Evolutionary conservation across 2,888 invertebrate species (phyloP).

Genomic region (Tetrapedia diversipes): DNA sequence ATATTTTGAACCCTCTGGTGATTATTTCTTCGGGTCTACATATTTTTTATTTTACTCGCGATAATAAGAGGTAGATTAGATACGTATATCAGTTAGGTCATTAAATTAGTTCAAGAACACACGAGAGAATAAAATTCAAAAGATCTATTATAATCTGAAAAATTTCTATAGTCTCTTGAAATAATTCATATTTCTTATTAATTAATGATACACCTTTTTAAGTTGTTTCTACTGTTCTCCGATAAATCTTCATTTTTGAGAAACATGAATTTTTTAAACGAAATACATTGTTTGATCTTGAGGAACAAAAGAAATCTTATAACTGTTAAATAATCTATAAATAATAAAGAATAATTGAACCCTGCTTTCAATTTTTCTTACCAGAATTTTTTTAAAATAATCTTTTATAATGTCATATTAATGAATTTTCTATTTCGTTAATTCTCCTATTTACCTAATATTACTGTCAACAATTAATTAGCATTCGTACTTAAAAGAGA

Average conservation of each 20-base stretch:
- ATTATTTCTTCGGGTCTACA: no score
- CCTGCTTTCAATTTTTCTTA: neutral
- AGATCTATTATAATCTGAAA: no score
- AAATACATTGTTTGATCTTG: neutral
- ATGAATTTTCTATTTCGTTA: no score
- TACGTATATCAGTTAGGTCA: slow-evolving; percentile 4
- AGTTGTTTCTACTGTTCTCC: neutral
- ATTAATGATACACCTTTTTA: neutral
- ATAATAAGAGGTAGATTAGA: slow-evolving; percentile 21
- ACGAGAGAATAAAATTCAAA: neutral
- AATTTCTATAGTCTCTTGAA: no score
- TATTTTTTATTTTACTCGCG: no score
- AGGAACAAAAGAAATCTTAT: neutral
- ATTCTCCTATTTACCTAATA: no score
- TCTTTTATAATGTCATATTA: no score
- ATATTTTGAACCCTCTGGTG: neutral
- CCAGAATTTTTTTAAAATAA: no score
- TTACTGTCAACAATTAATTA: no score
- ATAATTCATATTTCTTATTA: neutral
- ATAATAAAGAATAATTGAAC: neutral
- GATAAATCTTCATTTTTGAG: neutral
- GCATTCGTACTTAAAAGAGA: no score
- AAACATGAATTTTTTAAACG: neutral
- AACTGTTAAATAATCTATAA: neutral
- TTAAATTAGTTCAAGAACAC: slow-evolving; percentile 6